phyloP scores from a whole-genome alignment of 2,113 vertebrate species.

The Corythaeola cristata region DNA sequence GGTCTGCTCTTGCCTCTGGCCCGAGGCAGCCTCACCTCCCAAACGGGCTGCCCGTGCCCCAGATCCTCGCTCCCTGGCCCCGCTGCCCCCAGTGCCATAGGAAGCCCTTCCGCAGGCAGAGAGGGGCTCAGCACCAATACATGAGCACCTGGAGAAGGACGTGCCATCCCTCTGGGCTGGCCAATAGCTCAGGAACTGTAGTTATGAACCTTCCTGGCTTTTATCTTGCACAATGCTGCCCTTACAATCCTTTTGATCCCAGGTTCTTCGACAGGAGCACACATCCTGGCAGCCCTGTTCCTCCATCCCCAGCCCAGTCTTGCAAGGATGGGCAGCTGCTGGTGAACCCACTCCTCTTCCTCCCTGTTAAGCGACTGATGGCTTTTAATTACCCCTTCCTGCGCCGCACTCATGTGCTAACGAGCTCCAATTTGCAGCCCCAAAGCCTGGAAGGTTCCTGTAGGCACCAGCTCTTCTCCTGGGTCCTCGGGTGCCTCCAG shows the following conservation, averaged over 20 bases:
- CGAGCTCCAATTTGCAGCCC: background rate
- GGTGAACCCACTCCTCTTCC: background rate
- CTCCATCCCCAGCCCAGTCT: rapidly evolving
- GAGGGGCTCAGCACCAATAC: rapidly evolving
- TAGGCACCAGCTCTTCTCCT: background rate
- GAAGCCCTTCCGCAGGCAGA: background rate
- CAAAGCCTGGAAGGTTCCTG: background rate
- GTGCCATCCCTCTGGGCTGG: background rate
- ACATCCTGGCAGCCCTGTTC: rapidly evolving
- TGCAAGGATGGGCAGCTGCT: rapidly evolving
- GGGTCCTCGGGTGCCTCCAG: background rate
- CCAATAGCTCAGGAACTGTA: rapidly evolving
- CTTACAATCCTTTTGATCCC: background rate
- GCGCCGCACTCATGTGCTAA: background rate
- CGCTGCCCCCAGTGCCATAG: background rate
- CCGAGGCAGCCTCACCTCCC: background rate
- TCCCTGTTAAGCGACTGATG: background rate
- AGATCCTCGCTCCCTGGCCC: background rate
- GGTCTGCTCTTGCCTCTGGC: slow-evolving; percentile 48
- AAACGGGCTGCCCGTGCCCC: background rate
- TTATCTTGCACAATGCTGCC: rapidly evolving
- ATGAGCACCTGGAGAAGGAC: background rate
- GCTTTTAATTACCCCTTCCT: background rate
- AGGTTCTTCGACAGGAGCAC: background rate
- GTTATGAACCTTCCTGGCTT: background rate